Evolutionary conservation across 1,140 invertebrate genomes (phyloP), one percentile per base, ranked within the genome.

Genomic region (Drosophila eugracilis): DNA sequence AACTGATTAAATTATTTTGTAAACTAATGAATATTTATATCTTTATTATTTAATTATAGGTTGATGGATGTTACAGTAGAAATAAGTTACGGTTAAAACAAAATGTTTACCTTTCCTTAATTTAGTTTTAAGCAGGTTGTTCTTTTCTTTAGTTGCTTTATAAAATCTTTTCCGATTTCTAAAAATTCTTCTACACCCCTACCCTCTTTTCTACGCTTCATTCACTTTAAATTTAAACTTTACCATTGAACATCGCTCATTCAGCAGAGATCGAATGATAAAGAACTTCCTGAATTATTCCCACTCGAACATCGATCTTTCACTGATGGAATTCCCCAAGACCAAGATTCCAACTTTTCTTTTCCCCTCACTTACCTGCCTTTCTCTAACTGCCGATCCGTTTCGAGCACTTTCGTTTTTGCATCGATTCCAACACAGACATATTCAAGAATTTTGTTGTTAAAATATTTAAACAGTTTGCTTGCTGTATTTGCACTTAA

Each of bases 391-490:
- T 67, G 48, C 34, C 53, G 58, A 66, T 75, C 45, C 52, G 41
- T 42, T 79, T 53, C n/a, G 47, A 57, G 63, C 45, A 66, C 58
- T 86, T 85, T 85, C 60, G 65, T 67, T 85, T 85, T 73, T 77
- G 67, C 58, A 76, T 50, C 58, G 63, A 86, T 62, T 70, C 72
- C 44, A n/a, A n/a, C n/a, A 50, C 52, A 66, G 54, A 45, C 81
- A 86, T 70, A 44, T 69, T 66, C 36, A n/a, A 69, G 65, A 69
- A 69, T 69, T n/a, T n/a, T 69, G 47, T 67, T 28, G 74, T 49
- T 54, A 67, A 75, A 77, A 77, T 85, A 88, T 86, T 86, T 86
- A 77, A 78, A 88, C 83, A 86, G 81, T 78, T 86, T 86, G 80
- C 17, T 47, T 69, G 72, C 54, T 81, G 69, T 85, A n/a, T 85